These are phyloP conservation scores for Graphium colonna DNA, from an alignment of 2,888 invertebrate species.

Conservation along the genomic window DNA sequence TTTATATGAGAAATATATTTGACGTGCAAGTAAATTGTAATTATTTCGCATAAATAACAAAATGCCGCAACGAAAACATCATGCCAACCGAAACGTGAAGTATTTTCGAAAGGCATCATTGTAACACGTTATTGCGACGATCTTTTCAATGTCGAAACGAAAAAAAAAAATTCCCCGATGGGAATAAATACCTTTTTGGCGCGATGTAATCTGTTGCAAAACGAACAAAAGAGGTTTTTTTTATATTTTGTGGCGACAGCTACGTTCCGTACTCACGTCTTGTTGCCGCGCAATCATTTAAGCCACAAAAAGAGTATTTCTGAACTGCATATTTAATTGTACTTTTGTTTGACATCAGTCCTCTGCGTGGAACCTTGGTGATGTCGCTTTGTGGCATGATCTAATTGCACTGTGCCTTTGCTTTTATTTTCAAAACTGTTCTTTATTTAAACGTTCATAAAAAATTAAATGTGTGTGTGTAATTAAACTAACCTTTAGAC, in stretches of 20 bases:
- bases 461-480: no score
- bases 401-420: conserved; percentile 2
- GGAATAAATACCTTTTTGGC: background rate
- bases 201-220: background rate
- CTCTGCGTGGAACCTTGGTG: background rate
- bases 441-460: no score
- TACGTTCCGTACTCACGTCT: background rate
- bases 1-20: no score
- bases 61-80: no score
- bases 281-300: background rate
- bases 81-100: background rate
- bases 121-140: background rate
- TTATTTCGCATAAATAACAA: background rate
- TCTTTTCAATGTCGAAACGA: background rate
- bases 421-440: conserved; percentile 16
- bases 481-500: no score
- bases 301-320: background rate
- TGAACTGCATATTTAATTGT: background rate
- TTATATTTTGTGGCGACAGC: background rate
- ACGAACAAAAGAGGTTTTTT: background rate
- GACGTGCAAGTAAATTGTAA: background rate
- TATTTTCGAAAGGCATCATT: background rate
- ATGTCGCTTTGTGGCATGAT: conserved; percentile 8
- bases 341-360: background rate
- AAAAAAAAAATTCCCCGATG: background rate